Base-by-base conservation (phyloP, 1,140 invertebrate species). In the Drosophila nikananu region DNA sequence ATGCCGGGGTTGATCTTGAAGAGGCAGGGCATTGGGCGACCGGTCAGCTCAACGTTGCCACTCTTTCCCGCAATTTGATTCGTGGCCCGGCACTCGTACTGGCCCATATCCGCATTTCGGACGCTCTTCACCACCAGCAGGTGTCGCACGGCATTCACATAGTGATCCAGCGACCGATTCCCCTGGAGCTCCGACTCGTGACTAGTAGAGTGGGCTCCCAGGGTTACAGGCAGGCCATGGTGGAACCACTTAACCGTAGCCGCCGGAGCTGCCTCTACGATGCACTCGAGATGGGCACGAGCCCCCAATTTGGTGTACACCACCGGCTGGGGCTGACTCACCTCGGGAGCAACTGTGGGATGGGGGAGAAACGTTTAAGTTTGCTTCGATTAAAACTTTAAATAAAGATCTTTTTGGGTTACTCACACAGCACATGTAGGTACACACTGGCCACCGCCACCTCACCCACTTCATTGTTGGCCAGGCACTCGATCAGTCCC, bases 31-130 rank as follows among this genome's bases (percentile, higher is more conserved):
- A 96, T 95, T 2, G 92, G 92, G 5, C 92, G 75, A 2, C 92
- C 92, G 35, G 95, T 95, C 15, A 96, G 87, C 76, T 95, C 94
- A 30, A 96, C 94, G 12, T 80, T 91, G 25, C 93, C 93, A 42
- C 94, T 93, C 23, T 90, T 93, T 19, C 82, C 93, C 3, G 96
- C 97, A 9, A 97, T 89, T 19, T 94, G 94, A 91, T 97, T 98
- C 37, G 95, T 95, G 0, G 96, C 97, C 30, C 95, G 94, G 91
- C 97, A 97, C 1, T 95, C 95, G 86, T 97, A 97, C 74, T 95
- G 95, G 0, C 97, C 97, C 63, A 97, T 95, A 92, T 98, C 97
- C 2, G 93, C 93, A 46, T 94, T 94, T 13, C 94, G 94, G 0
- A 97, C 95, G n/a, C 94, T 95, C 49, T 95, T 94, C 64, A 97